phyloP scores from a whole-genome alignment of 2,113 vertebrate species.

The Myrmecophaga tridactyla region DNA sequence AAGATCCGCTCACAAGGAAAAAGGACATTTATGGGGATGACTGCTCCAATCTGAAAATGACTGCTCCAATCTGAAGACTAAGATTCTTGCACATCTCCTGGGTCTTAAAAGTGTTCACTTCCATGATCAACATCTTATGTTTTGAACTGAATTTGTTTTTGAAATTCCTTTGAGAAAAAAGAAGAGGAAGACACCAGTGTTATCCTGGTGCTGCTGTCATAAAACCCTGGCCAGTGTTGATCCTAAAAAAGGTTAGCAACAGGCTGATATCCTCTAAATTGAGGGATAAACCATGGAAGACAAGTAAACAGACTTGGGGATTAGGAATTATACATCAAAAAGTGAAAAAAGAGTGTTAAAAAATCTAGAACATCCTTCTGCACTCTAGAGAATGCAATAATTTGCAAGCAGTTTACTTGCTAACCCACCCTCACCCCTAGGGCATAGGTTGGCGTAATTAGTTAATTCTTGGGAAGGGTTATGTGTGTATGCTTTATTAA shows the following conservation, averaged over 20 bases:
- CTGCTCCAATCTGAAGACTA: background rate
- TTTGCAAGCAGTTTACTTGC: background rate
- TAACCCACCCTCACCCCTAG: background rate
- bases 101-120: background rate
- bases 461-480: constrained; percentile 50
- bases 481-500: constrained; percentile 61
- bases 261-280: background rate
- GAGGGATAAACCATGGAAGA: background rate
- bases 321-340: background rate
- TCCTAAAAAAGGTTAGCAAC: background rate
- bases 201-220: background rate
- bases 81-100: background rate
- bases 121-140: fast-evolving
- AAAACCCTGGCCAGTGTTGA: background rate
- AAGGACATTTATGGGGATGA: background rate
- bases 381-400: background rate
- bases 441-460: background rate
- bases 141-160: background rate
- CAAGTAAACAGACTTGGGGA: background rate
- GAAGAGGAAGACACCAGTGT: background rate
- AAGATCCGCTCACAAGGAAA: background rate
- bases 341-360: background rate
- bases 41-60: background rate
- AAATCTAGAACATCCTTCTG: background rate
- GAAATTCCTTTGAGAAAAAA: background rate